Conservation (phyloP, 2,888 invertebrate genomes). For the Caenorhabditis imperialis region DNA sequence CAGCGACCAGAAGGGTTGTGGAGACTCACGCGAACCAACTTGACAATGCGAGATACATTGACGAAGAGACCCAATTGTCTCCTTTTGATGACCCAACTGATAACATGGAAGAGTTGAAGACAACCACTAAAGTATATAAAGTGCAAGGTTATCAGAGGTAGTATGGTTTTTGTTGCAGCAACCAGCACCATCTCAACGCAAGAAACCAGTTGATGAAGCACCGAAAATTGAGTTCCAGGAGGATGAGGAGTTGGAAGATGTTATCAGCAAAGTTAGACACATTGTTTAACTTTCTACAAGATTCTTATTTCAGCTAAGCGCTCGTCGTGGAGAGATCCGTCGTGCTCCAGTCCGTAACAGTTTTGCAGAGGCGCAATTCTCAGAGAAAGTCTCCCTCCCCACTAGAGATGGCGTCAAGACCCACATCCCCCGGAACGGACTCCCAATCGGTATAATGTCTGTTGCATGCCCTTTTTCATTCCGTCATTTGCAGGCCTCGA, state of each 20-base stretch:
- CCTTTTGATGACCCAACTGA: slow-evolving; percentile 63
- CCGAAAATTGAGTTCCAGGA: slow-evolving; percentile 58
- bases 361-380: slow-evolving; percentile 54
- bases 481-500: slow-evolving; percentile 40
- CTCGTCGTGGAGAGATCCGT: slow-evolving; percentile 55
- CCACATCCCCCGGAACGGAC: slow-evolving; percentile 46
- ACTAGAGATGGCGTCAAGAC: slow-evolving; percentile 56
- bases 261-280: slow-evolving; percentile 58
- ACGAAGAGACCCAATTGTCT: slow-evolving; percentile 63
- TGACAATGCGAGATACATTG: slow-evolving; percentile 66
- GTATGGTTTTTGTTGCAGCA: slow-evolving; percentile 11
- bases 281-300: no score
- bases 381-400: slow-evolving; percentile 42
- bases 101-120: slow-evolving; percentile 22
- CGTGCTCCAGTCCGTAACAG: slow-evolving; percentile 60
- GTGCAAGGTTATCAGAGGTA: background rate
- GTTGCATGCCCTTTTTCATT: slow-evolving; percentile 11
- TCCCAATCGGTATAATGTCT: slow-evolving; percentile 45
- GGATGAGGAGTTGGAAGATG: slow-evolving; percentile 64
- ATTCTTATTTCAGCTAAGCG: slow-evolving; percentile 53
- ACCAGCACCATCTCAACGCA: slow-evolving; percentile 22
- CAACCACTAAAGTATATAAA: slow-evolving; percentile 44
- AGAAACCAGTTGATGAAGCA: slow-evolving; percentile 25
- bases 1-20: slow-evolving; percentile 42
- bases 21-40: slow-evolving; percentile 39